Conservation (phyloP, 2,888 invertebrate species). For the Diarsia brunnea region DNA sequence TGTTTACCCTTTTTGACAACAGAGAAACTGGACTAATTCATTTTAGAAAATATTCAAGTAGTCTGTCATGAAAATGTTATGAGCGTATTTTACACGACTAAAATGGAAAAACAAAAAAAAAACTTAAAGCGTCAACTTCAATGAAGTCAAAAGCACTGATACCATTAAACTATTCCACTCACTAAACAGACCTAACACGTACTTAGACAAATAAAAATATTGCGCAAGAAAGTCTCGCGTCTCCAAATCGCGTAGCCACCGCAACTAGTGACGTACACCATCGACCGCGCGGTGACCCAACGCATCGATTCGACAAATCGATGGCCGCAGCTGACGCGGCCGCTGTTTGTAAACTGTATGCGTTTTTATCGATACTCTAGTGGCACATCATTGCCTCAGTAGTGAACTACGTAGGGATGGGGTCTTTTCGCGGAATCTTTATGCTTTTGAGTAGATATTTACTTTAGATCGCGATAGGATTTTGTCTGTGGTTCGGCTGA, state of each 20-base stretch:
- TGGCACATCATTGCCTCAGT: slow-evolving; percentile 48
- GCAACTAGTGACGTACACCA: slow-evolving; percentile 76
- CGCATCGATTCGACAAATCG: slow-evolving; percentile 73
- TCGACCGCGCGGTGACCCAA: slow-evolving; percentile 69
- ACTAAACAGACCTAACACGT: neutral
- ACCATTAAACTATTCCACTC: neutral
- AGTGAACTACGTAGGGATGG: slow-evolving; percentile 3
- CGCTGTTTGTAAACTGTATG: slow-evolving; percentile 68
- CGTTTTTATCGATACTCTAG: slow-evolving; percentile 63
- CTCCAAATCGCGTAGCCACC: slow-evolving; percentile 25
- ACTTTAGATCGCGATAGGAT: neutral
- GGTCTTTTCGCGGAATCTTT: neutral
- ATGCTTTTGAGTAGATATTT: slow-evolving; percentile 10
- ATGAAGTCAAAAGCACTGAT: neutral
- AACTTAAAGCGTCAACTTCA: neutral
- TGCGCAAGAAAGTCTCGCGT: slow-evolving; percentile 4
- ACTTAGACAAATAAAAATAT: neutral
- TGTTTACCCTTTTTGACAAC: neutral
- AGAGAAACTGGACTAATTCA: neutral
- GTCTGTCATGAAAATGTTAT: neutral
- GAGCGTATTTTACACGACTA: neutral
- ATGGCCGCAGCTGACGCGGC: slow-evolving; percentile 71
- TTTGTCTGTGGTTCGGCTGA: neutral
- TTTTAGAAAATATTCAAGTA: too few relatives aligned
- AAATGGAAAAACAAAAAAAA: neutral